Conservation (phyloP, 2,113 vertebrate genomes). For the Lamprotornis superbus region DNA sequence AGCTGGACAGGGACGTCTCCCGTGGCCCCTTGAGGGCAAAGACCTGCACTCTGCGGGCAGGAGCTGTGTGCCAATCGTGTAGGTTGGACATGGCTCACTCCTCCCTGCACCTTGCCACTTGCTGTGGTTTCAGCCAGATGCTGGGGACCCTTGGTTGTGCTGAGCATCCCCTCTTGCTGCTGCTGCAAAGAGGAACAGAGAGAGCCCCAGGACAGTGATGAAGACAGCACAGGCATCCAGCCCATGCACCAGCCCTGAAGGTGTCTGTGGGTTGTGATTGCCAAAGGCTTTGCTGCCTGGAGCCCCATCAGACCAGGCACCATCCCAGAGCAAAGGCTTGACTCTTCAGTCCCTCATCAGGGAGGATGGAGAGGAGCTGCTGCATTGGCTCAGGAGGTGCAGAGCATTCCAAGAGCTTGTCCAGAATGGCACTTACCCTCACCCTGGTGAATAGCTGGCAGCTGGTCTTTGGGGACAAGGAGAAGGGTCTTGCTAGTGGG, state of each 20-base stretch:
- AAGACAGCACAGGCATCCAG: neutral
- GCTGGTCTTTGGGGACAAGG: neutral
- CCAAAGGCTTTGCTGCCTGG: neutral
- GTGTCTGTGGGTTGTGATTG: neutral
- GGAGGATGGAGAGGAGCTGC: neutral
- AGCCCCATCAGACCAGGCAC: neutral
- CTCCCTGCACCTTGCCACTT: accelerated
- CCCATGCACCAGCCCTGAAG: neutral
- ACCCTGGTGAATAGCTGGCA: accelerated
- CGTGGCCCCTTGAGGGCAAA: neutral
- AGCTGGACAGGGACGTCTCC: neutral
- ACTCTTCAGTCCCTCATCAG: neutral
- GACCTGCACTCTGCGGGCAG: accelerated
- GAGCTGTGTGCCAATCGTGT: accelerated
- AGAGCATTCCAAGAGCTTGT: neutral
- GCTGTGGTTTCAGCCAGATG: accelerated
- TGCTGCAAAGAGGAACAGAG: neutral
- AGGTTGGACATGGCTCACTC: neutral
- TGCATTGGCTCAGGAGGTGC: neutral
- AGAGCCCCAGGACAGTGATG: neutral
- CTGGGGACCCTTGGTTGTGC: neutral
- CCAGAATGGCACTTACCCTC: neutral
- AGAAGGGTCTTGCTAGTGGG: neutral
- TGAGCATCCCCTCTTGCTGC: neutral
- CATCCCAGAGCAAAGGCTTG: accelerated